Evolutionary conservation across 2,888 invertebrate species (phyloP), one percentile per base, ranked within the genome.

Genomic region (Perithous albicinctus): DNA sequence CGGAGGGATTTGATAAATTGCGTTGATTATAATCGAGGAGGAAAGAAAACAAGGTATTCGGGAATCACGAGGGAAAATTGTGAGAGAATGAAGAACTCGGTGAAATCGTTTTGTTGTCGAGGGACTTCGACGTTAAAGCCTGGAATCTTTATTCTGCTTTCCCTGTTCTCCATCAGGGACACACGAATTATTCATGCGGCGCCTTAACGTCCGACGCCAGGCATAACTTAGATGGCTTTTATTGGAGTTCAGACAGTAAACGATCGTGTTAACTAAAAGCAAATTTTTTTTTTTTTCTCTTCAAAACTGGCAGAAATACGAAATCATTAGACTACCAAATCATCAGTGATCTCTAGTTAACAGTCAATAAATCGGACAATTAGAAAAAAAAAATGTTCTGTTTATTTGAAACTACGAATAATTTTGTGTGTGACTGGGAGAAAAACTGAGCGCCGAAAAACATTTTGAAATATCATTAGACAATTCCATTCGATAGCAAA

Each of bases 1-100:
- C 32, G 56, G 5, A 32, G n/a, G 41, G 38, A n/a, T n/a, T 29
- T 59, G 59, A 59, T 72, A 41, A 56, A 70, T 70, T 26, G 54
- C 69, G 38, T 7, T 3, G 35, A 4, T 5, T 0, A 10, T 15
- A 35, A 18, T 15, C 10, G 15, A 10, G 35, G 6, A 35, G 59
- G 23, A 23, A 59, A 59, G 38, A 32, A 23, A 59, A 59, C 35
- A 32, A 61, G 0, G 18, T 61, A 29, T 56, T 56, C 6, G n/a
- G 54, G 6, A 6, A 4, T 38, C 1, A 35, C 32, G 18, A 51
- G 48, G 3, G 26, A 66, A 48, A 66, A 66, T 48, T 32, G 15
- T 15, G 41, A 56, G 41, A 26, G 26, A 26, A 12, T n/a, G n/a
- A 23, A n/a, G 20, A 12, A 48, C 26, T 6, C 12, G 23, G 59